phyloP scores from a whole-genome alignment of 2,113 vertebrate species.

The Oriolus oriolus region DNA sequence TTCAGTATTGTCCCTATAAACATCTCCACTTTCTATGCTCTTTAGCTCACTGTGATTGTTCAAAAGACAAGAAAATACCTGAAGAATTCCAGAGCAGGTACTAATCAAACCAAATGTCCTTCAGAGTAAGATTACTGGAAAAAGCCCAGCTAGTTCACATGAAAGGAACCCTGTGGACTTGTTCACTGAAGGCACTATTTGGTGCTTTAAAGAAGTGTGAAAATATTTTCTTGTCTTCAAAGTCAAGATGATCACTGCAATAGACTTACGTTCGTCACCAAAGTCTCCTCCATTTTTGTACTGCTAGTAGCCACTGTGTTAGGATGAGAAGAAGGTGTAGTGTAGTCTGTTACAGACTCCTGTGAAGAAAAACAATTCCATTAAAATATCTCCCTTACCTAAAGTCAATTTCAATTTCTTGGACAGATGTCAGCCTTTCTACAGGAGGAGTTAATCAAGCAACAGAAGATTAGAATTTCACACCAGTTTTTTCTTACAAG shows the following conservation, averaged over 20 bases:
- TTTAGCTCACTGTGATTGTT: not conserved
- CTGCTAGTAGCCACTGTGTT: constrained; percentile 88
- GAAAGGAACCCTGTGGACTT: constrained; percentile 6
- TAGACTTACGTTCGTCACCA: constrained; percentile 91
- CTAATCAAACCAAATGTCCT: not conserved
- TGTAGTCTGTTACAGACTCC: constrained; percentile 98
- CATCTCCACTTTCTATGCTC: not conserved
- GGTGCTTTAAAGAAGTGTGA: not conserved
- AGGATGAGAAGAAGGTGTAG: constrained; percentile 90
- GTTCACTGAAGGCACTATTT: constrained; percentile 2
- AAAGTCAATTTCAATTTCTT: not conserved
- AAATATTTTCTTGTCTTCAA: constrained; percentile 57
- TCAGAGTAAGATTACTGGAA: not conserved
- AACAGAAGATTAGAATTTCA: not conserved
- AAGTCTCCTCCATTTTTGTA: constrained; percentile 91
- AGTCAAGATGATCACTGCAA: constrained; percentile 47
- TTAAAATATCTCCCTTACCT: constrained; percentile 56
- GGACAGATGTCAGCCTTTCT: not conserved
- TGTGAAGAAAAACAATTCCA: constrained; percentile 68
- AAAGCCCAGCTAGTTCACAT: not conserved
- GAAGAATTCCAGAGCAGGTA: not conserved
- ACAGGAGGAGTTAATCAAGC: not conserved
- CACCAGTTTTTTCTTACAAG: not conserved
- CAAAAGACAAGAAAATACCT: not conserved
- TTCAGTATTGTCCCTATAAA: not conserved